Evolutionary conservation across 2,888 invertebrate species (phyloP).

Genomic region (Machimus rusticus): DNA sequence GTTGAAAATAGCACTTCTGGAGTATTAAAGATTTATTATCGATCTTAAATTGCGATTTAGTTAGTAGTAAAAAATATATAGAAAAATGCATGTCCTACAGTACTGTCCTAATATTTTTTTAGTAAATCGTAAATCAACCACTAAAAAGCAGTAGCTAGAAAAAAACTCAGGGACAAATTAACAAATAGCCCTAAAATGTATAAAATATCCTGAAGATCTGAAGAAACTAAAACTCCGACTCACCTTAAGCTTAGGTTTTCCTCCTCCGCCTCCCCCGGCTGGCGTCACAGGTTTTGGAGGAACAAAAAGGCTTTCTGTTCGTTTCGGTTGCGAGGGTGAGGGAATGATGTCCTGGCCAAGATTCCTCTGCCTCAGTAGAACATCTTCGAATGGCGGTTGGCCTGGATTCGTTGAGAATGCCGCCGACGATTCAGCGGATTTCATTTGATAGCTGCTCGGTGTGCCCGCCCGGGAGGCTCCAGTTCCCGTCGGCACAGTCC

Average conservation of each 20-base stretch:
- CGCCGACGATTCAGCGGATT: slow-evolving; percentile 58
- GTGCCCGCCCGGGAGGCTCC: slow-evolving; percentile 65
- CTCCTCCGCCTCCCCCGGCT: slow-evolving; percentile 62
- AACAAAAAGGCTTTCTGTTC: slow-evolving; percentile 89
- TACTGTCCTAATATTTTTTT: background rate
- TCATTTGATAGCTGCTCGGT: slow-evolving; percentile 60
- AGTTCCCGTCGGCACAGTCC: slow-evolving; percentile 68
- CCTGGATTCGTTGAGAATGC: slow-evolving; percentile 57
- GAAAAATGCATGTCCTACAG: background rate
- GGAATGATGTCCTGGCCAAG: slow-evolving; percentile 90
- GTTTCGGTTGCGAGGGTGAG: slow-evolving; percentile 85
- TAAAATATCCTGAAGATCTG: background rate
- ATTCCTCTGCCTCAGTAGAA: slow-evolving; percentile 78
- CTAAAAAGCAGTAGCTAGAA: background rate
- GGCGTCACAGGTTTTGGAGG: slow-evolving; percentile 67
- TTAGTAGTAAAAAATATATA: background rate
- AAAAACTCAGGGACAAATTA: background rate
- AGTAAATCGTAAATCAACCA: background rate
- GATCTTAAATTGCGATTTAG: too few relatives aligned
- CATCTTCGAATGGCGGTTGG: slow-evolving; percentile 84
- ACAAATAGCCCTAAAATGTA: background rate
- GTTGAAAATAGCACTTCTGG: too few relatives aligned
- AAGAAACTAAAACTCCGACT: slow-evolving; percentile 55
- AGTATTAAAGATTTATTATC: too few relatives aligned
- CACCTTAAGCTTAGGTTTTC: slow-evolving; percentile 63